Base-by-base conservation (phyloP, 2,113 vertebrate species). In the Alethe castanea region DNA sequence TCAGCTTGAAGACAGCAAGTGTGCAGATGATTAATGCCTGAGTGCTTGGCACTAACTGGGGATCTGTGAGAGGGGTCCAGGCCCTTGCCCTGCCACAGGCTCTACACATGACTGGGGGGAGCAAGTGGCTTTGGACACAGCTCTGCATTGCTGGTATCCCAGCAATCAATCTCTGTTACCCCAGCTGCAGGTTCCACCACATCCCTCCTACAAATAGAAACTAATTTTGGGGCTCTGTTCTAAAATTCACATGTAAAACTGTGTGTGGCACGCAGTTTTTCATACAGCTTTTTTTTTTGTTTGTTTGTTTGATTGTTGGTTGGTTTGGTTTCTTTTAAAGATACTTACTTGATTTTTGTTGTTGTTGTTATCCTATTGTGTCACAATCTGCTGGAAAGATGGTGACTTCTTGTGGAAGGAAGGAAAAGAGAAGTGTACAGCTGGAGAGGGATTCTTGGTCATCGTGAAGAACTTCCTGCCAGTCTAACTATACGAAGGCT, bases 21-120 rank as follows among this genome's bases (percentile, higher is more conserved):
- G 56, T 94, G 85, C 67, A 60, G 78, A 77, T 93, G 92, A 96
- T 92, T 95, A 91, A 94, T 94, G 90, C 26, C 71, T 20, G 11
- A 87, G 59, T 54, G 42, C 45, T 81, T 91, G 79, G 79, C 69
- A 52, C 26, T 57, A 48, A 38, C 72, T 5, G 15, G 28, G 45
- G 38, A 36, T 65, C 54, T 69, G n/a, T n/a, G 84, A 87, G 62
- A 71, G 1, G 1, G 14, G 26, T 91, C 60, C 60, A 52, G 81
- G 70, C n/a, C 50, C 70, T 85, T 47, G 42, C 47, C 73, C 29
- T 90, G 74, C 59, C 74, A 86, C 28, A n/a, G 62, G 54, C 59
- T 85, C 86, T 52, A 45, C n/a, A 23, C 0, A 1, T 70, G 78
- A 69, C 59, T 79, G 19, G 11, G 13, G 13, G 26, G 22, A 77